Conservation (phyloP, 2,113 vertebrate genomes). For the Junco hyemalis region DNA sequence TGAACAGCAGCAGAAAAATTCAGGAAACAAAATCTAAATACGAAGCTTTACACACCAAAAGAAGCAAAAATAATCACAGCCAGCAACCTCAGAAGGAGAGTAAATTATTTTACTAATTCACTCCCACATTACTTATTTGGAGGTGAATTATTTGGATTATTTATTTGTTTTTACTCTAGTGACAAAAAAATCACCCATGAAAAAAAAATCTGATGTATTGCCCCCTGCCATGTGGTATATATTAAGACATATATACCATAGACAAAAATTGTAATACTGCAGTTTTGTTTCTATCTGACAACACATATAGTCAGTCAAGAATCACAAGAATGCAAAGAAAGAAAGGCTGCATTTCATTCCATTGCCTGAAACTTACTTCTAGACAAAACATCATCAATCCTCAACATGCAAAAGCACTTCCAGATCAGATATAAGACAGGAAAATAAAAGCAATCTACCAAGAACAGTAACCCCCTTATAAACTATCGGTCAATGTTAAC, state of each 20-base stretch:
- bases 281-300: conserved; percentile 48
- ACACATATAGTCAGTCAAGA: conserved; percentile 9
- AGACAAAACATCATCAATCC: not conserved
- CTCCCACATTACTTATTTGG: not conserved
- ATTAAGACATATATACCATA: conserved; percentile 26
- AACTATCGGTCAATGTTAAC: not conserved
- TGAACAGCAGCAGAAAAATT: not conserved
- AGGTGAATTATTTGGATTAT: no score
- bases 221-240: conserved; percentile 22
- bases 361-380: not conserved
- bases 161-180: conserved; percentile 2
- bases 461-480: not conserved
- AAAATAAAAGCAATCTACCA: not conserved
- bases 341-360: not conserved
- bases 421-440: not conserved
- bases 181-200: conserved; percentile 8
- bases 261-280: conserved; percentile 33
- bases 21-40: not conserved
- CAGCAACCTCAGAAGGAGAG: not conserved
- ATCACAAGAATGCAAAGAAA: conserved; percentile 4
- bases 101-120: conserved; percentile 31
- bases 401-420: not conserved
- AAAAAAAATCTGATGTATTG: conserved; percentile 1
- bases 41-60: not conserved
- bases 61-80: conserved; percentile 6